Evolutionary conservation across 1,140 invertebrate genomes (phyloP).

Genomic region (Bombyx mori): DNA sequence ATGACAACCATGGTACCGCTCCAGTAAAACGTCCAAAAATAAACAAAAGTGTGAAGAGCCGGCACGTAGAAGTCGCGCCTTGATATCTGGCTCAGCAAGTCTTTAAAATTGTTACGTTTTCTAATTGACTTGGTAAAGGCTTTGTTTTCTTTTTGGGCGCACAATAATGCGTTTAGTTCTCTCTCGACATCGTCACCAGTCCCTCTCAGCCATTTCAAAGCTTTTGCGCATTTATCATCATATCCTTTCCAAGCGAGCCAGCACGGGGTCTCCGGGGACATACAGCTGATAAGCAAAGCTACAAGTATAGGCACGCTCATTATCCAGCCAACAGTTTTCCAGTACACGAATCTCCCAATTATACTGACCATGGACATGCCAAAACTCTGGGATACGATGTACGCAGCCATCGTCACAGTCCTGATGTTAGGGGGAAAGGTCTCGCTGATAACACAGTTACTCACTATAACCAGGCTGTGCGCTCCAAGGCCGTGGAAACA

Average conservation of each 20-base stretch:
- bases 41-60: slow-evolving; percentile 7
- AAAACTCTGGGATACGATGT: slow-evolving; percentile 5
- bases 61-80: slow-evolving; percentile 9
- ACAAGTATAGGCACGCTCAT: slow-evolving; percentile 6
- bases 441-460: slow-evolving; percentile 6
- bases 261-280: slow-evolving; percentile 11
- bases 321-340: slow-evolving; percentile 10
- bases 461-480: slow-evolving; percentile 8
- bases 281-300: neutral
- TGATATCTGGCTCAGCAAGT: slow-evolving; percentile 1
- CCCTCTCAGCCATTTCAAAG: slow-evolving; percentile 12
- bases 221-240: slow-evolving; percentile 8
- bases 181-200: slow-evolving; percentile 5
- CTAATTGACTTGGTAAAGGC: neutral
- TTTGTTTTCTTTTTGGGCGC: slow-evolving; percentile 7
- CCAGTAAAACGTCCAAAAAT: slow-evolving; percentile 9
- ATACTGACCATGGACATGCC: slow-evolving; percentile 9
- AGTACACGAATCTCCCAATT: slow-evolving; percentile 9
- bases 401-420: slow-evolving; percentile 1
- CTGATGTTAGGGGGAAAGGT: slow-evolving; percentile 10
- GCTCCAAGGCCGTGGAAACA: slow-evolving; percentile 11
- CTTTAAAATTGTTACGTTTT: neutral
- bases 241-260: slow-evolving; percentile 14
- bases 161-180: slow-evolving; percentile 8
- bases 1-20: slow-evolving; percentile 10